Base-by-base conservation (phyloP, 2,113 vertebrate species). In the Gnathonemus echidnorhynchus region DNA sequence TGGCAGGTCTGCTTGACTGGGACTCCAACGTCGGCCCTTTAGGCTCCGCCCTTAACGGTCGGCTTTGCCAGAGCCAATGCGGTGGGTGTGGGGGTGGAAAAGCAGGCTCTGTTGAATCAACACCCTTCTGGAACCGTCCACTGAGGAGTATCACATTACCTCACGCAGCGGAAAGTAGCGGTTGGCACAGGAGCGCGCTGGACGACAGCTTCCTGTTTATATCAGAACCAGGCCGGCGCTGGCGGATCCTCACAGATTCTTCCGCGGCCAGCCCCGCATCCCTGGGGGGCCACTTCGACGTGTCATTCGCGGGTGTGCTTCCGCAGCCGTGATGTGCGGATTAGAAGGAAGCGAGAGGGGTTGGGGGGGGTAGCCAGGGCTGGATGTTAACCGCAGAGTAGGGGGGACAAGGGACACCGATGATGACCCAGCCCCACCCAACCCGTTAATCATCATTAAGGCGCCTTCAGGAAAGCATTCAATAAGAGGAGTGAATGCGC, bases 201-300 rank as follows among this genome's bases (percentile, higher is more conserved):
- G 88, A 91, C 77, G 88, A 91, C 92, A 90, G 90, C 88, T 92
- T 93, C 89, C 70, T 86, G 86, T 94, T 94, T 92, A 90, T 90
- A 91, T 93, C 85, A 90, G 39, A 91, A 92, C 62, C 62, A 27
- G n/a, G n/a, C 9, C 62, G n/a, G 62, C 3, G n/a, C n/a, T 66
- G 62, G n/a, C 62, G n/a, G 9, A 66, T 10, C 4, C 62, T 66
- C 62, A 11, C 24, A 1, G 62, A 66, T 66, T 11, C 10, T 66
- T 3, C 62, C 9, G 8, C 62, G 8, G 48, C 66, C 88, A 19
- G 39, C 11, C 19, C 31, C 48, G 19, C 2, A 48, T 85, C 49
- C 52, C 5, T 42, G 10, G 89, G 70, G 66, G 53, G 53, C 24
- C 50, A 35, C 49, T 66, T 56, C 5, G 53, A 27, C 15, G 49